phyloP scores from a whole-genome alignment of 2,888 invertebrate genomes.

The Chalcosyrphus nemorum region DNA sequence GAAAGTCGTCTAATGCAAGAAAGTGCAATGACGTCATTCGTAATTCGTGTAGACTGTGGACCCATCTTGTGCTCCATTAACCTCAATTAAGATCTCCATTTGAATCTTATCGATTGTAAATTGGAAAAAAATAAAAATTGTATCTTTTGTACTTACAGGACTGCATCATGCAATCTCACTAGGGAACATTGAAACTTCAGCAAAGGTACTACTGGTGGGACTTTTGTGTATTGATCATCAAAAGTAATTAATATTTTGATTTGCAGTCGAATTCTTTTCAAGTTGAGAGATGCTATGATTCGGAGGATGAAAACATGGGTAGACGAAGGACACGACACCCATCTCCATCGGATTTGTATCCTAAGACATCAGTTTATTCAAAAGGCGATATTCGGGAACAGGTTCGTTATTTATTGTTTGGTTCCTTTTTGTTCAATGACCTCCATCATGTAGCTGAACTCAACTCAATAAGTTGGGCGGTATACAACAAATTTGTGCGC shows the following conservation, averaged over 20 bases:
- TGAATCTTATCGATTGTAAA: slow-evolving; percentile 67
- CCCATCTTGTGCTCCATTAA: slow-evolving; percentile 70
- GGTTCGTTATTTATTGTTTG: too few species aligned
- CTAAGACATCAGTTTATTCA: slow-evolving; percentile 86
- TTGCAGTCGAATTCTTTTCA: slow-evolving; percentile 77
- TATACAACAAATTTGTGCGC: too few species aligned
- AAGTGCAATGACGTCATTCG: slow-evolving; percentile 70
- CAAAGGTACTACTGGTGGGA: slow-evolving; percentile 77
- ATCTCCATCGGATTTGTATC: slow-evolving; percentile 82
- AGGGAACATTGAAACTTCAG: slow-evolving; percentile 81
- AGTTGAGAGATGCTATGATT: slow-evolving; percentile 87
- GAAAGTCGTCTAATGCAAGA: slow-evolving; percentile 39
- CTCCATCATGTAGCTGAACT: too few species aligned
- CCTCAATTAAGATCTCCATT: slow-evolving; percentile 68
- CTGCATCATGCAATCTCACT: slow-evolving; percentile 82
- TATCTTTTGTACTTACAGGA: slow-evolving; percentile 76
- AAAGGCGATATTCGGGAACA: slow-evolving; percentile 93
- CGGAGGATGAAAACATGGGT: slow-evolving; percentile 91
- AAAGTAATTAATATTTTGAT: slow-evolving; percentile 18
- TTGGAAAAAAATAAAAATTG: slow-evolving; percentile 20
- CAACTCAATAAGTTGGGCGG: too few species aligned
- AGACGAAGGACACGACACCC: slow-evolving; percentile 85
- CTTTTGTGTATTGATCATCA: background rate
- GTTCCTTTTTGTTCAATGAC: too few species aligned
- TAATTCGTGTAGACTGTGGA: slow-evolving; percentile 34